Evolutionary conservation across 2,113 vertebrate species (phyloP).

Genomic region (Microcebus ravelobensis): DNA sequence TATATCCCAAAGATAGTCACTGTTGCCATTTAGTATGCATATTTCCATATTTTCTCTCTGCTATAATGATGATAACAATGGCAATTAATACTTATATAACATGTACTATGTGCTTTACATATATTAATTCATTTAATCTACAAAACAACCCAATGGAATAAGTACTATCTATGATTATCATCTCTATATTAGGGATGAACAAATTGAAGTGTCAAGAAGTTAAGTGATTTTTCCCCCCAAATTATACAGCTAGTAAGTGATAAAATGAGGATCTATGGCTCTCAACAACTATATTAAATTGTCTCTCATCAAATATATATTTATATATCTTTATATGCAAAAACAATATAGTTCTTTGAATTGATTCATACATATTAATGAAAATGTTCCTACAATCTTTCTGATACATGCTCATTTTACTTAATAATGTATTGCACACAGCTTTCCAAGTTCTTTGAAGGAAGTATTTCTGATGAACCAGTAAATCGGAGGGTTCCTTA

Average conservation of each 20-base stretch:
- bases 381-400: background rate
- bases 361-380: background rate
- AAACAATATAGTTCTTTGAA: background rate
- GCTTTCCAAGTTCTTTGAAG: slow-evolving; percentile 10
- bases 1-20: background rate
- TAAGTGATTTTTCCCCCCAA: background rate
- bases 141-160: background rate
- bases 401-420: background rate
- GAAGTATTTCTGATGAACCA: background rate
- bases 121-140: background rate
- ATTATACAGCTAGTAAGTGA: background rate
- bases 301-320: background rate
- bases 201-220: background rate
- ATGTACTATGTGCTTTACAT: background rate
- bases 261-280: background rate
- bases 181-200: background rate
- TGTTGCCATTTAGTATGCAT: background rate
- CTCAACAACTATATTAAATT: background rate
- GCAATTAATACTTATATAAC: background rate
- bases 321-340: background rate
- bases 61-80: background rate
- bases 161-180: background rate
- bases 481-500: background rate
- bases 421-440: background rate
- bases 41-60: background rate